These are phyloP conservation scores for Aquatica leii DNA, from an alignment of 2,888 invertebrate genomes.

Conservation along the genomic window DNA sequence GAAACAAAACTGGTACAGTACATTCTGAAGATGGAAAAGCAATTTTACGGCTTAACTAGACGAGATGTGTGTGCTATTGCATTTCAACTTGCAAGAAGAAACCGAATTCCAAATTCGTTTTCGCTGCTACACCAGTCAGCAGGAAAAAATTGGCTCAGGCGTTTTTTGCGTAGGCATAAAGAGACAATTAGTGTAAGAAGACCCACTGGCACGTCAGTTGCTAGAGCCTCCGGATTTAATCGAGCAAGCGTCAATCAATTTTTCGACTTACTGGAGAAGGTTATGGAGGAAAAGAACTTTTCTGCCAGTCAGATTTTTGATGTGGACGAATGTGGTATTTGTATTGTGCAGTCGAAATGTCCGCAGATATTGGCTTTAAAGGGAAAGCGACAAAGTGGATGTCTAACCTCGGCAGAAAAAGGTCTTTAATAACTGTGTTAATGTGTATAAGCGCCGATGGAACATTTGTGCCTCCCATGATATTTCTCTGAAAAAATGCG, in stretches of 20 bases:
- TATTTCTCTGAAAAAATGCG: slow-evolving; percentile 10
- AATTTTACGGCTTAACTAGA: too few relatives aligned
- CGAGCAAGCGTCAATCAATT: slow-evolving; percentile 22
- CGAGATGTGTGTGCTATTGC: slow-evolving; percentile 5
- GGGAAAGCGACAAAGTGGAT: slow-evolving; percentile 21
- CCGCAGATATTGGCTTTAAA: slow-evolving; percentile 26
- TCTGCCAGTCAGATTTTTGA: slow-evolving; percentile 19
- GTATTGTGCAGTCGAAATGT: slow-evolving; percentile 20
- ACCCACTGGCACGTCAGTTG: background rate
- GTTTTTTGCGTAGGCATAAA: slow-evolving; percentile 10
- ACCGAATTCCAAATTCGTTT: slow-evolving; percentile 18
- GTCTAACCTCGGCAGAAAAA: slow-evolving; percentile 19
- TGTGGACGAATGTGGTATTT: slow-evolving; percentile 23
- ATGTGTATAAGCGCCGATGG: background rate
- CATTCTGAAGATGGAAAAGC: too few relatives aligned
- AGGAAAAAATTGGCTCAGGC: slow-evolving; percentile 8
- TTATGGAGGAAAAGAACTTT: slow-evolving; percentile 13
- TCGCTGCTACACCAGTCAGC: slow-evolving; percentile 15
- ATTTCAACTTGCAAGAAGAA: slow-evolving; percentile 2
- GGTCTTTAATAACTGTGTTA: background rate
- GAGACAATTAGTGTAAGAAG: slow-evolving; percentile 10
- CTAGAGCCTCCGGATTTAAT: slow-evolving; percentile 23
- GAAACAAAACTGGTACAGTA: too few relatives aligned
- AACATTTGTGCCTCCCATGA: background rate
- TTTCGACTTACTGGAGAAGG: slow-evolving; percentile 26